Percentiles rank a stretch among this genome's conserved stretches.
Conservation (phyloP, 1,140 invertebrate species). For the Hesperophylax magnus region DNA sequence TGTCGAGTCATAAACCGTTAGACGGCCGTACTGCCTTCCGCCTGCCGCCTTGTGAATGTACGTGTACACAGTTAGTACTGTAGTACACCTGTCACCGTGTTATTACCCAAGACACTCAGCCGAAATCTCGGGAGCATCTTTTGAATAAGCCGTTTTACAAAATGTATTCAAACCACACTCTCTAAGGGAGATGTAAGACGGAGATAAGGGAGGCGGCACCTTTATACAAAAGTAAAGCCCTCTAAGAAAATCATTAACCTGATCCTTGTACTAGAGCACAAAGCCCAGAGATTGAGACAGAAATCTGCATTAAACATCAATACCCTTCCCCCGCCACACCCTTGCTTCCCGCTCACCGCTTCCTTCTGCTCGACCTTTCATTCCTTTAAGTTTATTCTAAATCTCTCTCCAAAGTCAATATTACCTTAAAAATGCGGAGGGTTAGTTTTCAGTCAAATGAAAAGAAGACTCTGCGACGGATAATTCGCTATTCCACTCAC, state of each 20-base stretch:
- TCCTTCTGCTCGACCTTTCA: not conserved
- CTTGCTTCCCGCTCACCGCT: not conserved
- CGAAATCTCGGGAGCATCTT: constrained; percentile 51
- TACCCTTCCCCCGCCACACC: constrained; percentile 30
- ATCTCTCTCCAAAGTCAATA: constrained; percentile 51
- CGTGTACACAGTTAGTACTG: not conserved
- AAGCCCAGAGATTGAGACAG: constrained; percentile 45
- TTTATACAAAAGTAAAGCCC: constrained; percentile 48
- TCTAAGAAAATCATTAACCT: constrained; percentile 58
- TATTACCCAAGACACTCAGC: constrained; percentile 41
- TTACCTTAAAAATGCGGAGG: constrained; percentile 50
- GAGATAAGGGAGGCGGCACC: constrained; percentile 47
- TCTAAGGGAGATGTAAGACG: constrained; percentile 52
- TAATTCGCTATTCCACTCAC: constrained; percentile 52
- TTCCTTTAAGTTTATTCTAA: constrained; percentile 48
- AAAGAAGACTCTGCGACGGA: constrained; percentile 34
- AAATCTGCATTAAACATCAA: constrained; percentile 58
- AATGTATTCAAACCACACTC: constrained; percentile 57
- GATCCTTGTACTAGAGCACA: constrained; percentile 57
- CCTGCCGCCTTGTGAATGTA: too few relatives aligned
- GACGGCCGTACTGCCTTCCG: not conserved
- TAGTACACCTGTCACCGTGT: constrained; percentile 29
- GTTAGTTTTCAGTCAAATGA: constrained; percentile 37
- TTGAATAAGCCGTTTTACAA: constrained; percentile 57
- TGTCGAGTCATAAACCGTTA: constrained; percentile 33